phyloP scores from a whole-genome alignment of 2,113 vertebrate species.

The Calyptomena viridis region DNA sequence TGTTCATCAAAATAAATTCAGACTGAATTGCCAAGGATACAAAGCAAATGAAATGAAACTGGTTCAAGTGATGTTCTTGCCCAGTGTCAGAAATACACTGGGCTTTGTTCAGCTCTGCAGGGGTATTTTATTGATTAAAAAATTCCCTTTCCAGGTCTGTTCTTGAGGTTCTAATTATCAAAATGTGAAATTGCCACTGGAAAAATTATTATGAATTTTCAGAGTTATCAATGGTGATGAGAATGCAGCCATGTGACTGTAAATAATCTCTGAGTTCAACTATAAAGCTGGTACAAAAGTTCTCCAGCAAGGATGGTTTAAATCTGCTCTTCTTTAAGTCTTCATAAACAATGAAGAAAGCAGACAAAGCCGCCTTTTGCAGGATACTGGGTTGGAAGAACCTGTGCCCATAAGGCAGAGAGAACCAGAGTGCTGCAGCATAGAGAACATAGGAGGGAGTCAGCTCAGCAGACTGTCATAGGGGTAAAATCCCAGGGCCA shows the following conservation, averaged over 20 bases:
- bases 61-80: constrained; percentile 3
- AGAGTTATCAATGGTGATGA: neutral
- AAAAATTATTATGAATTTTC: neutral
- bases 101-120: neutral
- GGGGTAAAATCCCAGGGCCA: neutral
- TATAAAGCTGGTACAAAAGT: neutral
- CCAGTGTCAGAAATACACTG: neutral
- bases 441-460: neutral
- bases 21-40: neutral
- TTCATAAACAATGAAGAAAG: neutral
- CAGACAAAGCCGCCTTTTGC: neutral
- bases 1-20: constrained; percentile 42
- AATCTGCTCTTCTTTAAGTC: neutral
- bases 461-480: neutral
- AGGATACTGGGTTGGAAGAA: neutral
- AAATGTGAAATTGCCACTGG: neutral
- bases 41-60: neutral
- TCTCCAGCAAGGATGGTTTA: neutral
- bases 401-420: neutral
- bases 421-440: neutral
- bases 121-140: neutral
- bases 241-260: neutral
- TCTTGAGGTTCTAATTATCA: constrained; percentile 8
- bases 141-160: neutral
- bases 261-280: neutral